Evolutionary conservation across 1,140 invertebrate genomes (phyloP).

Genomic region (Ips nitidus): DNA sequence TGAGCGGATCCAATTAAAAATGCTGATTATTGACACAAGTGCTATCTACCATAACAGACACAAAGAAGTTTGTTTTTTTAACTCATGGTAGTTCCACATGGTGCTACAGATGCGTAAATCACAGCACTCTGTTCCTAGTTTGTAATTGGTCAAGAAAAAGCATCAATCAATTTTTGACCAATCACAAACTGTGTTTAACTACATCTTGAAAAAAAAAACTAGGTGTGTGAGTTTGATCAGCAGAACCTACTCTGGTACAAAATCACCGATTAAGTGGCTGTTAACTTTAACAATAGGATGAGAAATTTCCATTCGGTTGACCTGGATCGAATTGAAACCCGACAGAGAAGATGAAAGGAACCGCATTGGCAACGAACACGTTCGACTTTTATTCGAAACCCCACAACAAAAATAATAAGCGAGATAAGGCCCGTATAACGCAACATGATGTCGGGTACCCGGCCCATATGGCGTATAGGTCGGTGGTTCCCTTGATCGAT

Average conservation of each 20-base stretch:
- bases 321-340: not conserved
- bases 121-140: not conserved
- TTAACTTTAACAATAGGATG: not conserved
- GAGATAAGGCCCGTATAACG: not conserved
- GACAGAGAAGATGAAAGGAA: not conserved
- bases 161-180: too few relatives aligned
- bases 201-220: too few relatives aligned
- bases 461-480: not conserved
- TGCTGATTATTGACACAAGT: not conserved
- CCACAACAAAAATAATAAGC: not conserved
- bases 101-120: not conserved
- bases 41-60: not conserved
- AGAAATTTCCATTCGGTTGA: not conserved
- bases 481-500: not conserved
- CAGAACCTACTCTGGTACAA: too few relatives aligned
- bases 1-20: not conserved
- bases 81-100: not conserved
- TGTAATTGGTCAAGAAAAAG: not conserved
- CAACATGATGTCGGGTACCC: not conserved
- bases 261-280: too few relatives aligned
- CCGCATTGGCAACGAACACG: constrained; percentile 1
- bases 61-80: not conserved
- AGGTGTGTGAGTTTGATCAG: too few relatives aligned
- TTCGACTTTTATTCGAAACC: not conserved
- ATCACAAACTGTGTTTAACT: too few relatives aligned